Evolutionary conservation across 2,797 vertebrate genomes (phyloP), one percentile per base, ranked within the genome.

Genomic region (Melanotaenia trifasciata): DNA sequence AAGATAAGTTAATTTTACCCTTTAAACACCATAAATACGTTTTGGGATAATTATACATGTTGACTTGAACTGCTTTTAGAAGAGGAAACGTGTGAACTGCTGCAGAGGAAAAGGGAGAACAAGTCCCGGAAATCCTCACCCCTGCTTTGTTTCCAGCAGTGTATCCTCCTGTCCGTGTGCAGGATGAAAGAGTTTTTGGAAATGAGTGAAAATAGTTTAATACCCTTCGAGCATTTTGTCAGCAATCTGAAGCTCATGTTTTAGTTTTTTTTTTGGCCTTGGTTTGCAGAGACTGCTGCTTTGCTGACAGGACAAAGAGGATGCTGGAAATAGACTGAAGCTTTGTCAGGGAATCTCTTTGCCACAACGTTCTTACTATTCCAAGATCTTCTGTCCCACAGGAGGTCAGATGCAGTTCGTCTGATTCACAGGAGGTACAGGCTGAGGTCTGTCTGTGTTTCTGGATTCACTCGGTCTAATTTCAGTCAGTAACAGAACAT

Each of bases 401-500:
- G 86, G 89, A 80, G 84, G 84, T 86, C 90, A 87, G 56, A 65
- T 10, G 75, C 53, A 81, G 80, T 72, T 84, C 70, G 35, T 85
- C 75, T 74, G 78, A 75, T 40, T 82, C 78, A 67, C 45, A 69
- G 56, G 60, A 79, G 70, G 54, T 51, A 59, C 72, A 68, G 63
- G 26, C 61, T 8, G 5, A 30, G 47, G 62, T 80, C 74, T 86
- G 61, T 67, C 53, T 32, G 50, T 53, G 30, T 40, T 59, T 61
- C 68, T 51, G 22, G 22, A 64, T 40, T 76, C 56, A 74, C 57
- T 64, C 11, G 8, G 43, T 80, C 69, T 73, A 36, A 58, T 69
- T 70, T 28, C 10, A 70, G 30, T 58, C 64, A 38, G 18, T 26
- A 14, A 40, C 45, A 57, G 26, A 57, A 32, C 6, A 16, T 40